phyloP scores from a whole-genome alignment of 2,888 invertebrate species.

The Hirudinaria manillensis region DNA sequence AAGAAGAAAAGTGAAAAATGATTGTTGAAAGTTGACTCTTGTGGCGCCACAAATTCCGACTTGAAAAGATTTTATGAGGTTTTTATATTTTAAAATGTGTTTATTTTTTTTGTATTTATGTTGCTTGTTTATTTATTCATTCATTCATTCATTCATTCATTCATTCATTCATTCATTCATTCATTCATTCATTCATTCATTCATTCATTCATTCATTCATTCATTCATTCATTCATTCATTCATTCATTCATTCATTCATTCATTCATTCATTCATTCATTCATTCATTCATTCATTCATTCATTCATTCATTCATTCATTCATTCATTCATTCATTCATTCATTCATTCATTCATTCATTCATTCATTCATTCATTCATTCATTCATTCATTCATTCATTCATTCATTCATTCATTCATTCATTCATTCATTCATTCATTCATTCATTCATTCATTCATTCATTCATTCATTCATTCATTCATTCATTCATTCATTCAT shows the following conservation, averaged over 20 bases:
- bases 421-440: neutral
- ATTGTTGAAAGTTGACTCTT: neutral
- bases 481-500: neutral
- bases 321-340: neutral
- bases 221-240: neutral
- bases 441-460: neutral
- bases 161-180: neutral
- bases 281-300: neutral
- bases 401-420: neutral
- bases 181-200: neutral
- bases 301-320: neutral
- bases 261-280: neutral
- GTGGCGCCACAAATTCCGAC: no score
- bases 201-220: neutral
- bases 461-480: neutral
- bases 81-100: neutral
- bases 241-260: neutral
- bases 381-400: neutral
- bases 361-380: neutral
- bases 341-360: neutral
- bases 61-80: no score
- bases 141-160: neutral
- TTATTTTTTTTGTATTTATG: neutral
- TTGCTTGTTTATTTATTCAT: neutral
- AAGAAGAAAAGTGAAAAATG: neutral